These are phyloP conservation scores for Rotaria macrura DNA, from an alignment of 2,888 invertebrate species.

Conservation along the genomic window DNA sequence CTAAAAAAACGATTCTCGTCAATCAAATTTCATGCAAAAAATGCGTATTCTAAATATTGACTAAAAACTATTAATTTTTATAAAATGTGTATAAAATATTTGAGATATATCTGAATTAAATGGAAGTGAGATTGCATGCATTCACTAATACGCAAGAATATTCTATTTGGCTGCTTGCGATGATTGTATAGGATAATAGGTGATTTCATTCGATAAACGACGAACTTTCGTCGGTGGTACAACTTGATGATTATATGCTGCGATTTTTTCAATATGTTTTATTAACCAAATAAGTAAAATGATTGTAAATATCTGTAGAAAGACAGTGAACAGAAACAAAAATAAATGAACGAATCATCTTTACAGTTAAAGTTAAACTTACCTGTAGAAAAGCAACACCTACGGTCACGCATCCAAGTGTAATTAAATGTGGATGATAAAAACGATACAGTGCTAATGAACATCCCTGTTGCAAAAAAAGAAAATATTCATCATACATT, in stretches of 20 bases:
- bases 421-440: background rate
- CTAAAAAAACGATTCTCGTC: background rate
- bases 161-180: background rate
- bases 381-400: background rate
- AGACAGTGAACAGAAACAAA: background rate
- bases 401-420: background rate
- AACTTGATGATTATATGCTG: background rate
- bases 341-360: background rate
- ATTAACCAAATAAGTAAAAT: background rate
- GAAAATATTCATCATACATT: background rate
- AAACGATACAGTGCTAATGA: background rate
- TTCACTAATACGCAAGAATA: background rate
- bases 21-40: background rate
- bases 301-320: background rate
- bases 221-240: background rate
- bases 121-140: background rate
- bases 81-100: background rate
- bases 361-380: background rate
- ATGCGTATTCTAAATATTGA: background rate
- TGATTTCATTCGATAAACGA: background rate
- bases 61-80: background rate
- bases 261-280: background rate
- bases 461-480: background rate
- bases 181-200: background rate
- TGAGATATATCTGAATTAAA: conserved; percentile 3